These are phyloP conservation scores for Apodemus sylvaticus DNA, from an alignment of 2,113 vertebrate genomes.

Conservation along the genomic window DNA sequence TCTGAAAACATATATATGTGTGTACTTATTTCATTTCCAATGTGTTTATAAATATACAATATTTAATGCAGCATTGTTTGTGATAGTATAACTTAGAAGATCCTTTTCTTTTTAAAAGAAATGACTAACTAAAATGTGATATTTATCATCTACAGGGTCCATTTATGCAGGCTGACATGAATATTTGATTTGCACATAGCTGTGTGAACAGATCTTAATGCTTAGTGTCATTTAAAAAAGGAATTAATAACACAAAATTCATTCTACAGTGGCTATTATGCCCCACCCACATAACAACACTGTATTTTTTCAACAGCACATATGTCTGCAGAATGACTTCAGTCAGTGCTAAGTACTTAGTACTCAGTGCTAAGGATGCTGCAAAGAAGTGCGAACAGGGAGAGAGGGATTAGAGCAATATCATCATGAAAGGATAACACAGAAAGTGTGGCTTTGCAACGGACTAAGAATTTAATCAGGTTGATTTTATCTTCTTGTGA, in stretches of 20 bases:
- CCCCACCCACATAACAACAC: not conserved
- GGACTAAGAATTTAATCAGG: not conserved
- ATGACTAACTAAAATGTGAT: not conserved
- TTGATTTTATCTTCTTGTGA: not conserved
- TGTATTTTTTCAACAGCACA: not conserved
- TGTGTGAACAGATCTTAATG: not conserved
- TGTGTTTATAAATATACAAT: not conserved
- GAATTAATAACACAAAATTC: not conserved
- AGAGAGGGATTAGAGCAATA: not conserved
- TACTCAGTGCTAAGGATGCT: not conserved
- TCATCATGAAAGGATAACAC: not conserved
- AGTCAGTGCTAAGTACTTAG: not conserved
- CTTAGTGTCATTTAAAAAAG: slow-evolving; percentile 19
- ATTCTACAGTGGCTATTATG: not conserved
- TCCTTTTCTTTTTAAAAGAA: not conserved
- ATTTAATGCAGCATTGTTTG: not conserved
- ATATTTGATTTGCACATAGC: not conserved
- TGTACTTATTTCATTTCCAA: not conserved
- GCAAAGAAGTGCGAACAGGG: not conserved
- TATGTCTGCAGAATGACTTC: not conserved
- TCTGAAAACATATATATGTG: not conserved
- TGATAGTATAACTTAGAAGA: not conserved
- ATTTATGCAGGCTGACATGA: not conserved
- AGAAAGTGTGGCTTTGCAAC: not conserved
- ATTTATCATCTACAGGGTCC: not conserved